These are phyloP conservation scores for Protodeltote pygarga DNA, from an alignment of 2,888 invertebrate genomes.

Conservation along the genomic window DNA sequence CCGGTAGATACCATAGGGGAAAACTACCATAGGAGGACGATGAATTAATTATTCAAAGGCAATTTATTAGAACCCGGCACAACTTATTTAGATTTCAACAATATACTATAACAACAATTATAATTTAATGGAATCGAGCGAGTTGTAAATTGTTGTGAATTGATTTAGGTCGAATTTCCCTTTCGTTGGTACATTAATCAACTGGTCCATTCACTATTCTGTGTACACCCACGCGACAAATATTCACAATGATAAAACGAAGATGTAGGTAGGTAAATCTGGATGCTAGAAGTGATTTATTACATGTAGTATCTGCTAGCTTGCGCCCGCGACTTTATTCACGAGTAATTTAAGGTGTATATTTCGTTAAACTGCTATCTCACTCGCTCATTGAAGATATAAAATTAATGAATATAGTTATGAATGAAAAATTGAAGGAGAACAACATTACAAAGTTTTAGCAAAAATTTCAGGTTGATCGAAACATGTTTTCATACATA, in stretches of 20 bases:
- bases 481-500: too few species aligned
- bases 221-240: slow-evolving; percentile 39
- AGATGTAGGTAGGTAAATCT: slow-evolving; percentile 23
- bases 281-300: slow-evolving; percentile 21
- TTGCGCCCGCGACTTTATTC: too few species aligned
- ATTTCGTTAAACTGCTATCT: too few species aligned
- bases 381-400: too few species aligned
- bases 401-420: too few species aligned
- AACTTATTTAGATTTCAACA: slow-evolving; percentile 41
- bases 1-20: too few species aligned
- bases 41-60: slow-evolving; percentile 38
- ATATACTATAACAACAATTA: slow-evolving; percentile 49
- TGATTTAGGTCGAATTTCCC: slow-evolving; percentile 58
- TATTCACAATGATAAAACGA: slow-evolving; percentile 41
- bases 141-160: slow-evolving; percentile 62
- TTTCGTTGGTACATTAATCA: slow-evolving; percentile 60
- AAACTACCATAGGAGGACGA: too few species aligned
- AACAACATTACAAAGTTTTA: too few species aligned
- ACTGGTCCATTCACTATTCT: slow-evolving; percentile 50
- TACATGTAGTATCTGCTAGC: too few species aligned
- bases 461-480: too few species aligned
- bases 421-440: too few species aligned
- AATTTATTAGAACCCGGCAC: slow-evolving; percentile 42
- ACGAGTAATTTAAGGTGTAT: too few species aligned
- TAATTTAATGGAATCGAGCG: slow-evolving; percentile 55